Evolutionary conservation across 2,113 vertebrate genomes (phyloP).

Genomic region (Tachuris rubrigastra): DNA sequence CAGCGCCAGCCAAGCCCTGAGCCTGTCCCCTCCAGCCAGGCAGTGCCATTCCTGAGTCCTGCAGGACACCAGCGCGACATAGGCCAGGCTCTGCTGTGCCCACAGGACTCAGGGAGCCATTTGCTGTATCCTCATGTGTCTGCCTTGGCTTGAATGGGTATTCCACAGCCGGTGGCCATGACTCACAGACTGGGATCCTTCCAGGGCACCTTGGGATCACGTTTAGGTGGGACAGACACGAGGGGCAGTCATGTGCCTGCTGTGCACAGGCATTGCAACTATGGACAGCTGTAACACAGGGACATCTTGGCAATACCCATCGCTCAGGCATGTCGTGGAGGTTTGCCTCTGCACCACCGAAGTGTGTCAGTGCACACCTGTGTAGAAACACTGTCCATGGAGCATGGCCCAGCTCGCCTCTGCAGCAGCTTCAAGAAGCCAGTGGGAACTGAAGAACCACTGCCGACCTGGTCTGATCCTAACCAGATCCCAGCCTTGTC

Average conservation of each 20-base stretch:
- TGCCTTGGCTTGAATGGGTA: neutral
- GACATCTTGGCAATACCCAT: accelerated
- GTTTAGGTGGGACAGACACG: accelerated
- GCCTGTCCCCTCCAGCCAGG: neutral
- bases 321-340: accelerated
- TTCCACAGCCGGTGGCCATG: neutral
- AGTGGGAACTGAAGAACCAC: neutral
- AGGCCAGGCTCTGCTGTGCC: neutral
- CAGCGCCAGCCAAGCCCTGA: neutral
- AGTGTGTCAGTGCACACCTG: accelerated
- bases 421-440: neutral
- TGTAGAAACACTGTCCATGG: neutral
- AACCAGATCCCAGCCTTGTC: neutral
- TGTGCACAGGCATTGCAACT: accelerated
- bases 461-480: neutral
- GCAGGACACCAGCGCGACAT: accelerated
- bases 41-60: neutral
- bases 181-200: neutral
- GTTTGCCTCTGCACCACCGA: accelerated
- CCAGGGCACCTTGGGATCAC: accelerated
- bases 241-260: accelerated
- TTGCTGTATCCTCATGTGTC: accelerated
- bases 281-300: neutral
- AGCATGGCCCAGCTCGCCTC: neutral
- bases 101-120: accelerated